Percentiles rank a stretch among this genome's conserved stretches.
phyloP scores from a whole-genome alignment of 2,888 invertebrate species.

The Caenorhabditis zanzibari region DNA sequence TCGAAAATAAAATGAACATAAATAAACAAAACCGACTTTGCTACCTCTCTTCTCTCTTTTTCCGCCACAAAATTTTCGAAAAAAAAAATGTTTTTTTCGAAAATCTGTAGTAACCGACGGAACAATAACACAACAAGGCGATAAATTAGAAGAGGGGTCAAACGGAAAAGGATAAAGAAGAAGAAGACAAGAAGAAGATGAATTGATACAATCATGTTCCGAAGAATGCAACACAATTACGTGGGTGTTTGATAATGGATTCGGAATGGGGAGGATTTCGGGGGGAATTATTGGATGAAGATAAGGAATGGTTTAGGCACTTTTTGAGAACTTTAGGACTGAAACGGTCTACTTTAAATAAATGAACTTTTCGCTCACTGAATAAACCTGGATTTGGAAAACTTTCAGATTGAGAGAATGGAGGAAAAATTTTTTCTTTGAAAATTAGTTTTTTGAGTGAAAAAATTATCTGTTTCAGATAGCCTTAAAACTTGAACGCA shows the following conservation, averaged over 20 bases:
- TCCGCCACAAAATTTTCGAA: background rate
- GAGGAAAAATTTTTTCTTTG: no score
- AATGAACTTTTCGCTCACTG: no score
- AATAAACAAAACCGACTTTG: constrained; percentile 24
- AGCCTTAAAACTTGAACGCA: no score
- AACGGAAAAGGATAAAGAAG: background rate
- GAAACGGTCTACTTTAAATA: no score
- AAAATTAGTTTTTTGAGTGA: no score
- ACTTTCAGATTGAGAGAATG: no score
- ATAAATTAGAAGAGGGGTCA: constrained; percentile 48
- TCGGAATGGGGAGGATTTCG: constrained; percentile 24
- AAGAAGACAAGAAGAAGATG: background rate
- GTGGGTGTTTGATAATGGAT: constrained; percentile 61
- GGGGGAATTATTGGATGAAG: background rate
- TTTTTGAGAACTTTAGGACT: no score
- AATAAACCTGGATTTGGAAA: no score
- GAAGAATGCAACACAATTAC: constrained; percentile 51
- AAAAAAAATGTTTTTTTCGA: background rate
- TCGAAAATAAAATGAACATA: constrained; percentile 40
- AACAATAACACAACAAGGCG: constrained; percentile 20
- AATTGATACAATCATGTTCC: constrained; percentile 42
- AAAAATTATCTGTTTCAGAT: no score
- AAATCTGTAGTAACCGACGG: background rate
- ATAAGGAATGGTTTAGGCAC: no score
- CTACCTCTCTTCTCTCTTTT: constrained; percentile 6